Evolutionary conservation across 2,888 invertebrate species (phyloP), one percentile per base, ranked within the genome.

Genomic region (Agrochola lota): DNA sequence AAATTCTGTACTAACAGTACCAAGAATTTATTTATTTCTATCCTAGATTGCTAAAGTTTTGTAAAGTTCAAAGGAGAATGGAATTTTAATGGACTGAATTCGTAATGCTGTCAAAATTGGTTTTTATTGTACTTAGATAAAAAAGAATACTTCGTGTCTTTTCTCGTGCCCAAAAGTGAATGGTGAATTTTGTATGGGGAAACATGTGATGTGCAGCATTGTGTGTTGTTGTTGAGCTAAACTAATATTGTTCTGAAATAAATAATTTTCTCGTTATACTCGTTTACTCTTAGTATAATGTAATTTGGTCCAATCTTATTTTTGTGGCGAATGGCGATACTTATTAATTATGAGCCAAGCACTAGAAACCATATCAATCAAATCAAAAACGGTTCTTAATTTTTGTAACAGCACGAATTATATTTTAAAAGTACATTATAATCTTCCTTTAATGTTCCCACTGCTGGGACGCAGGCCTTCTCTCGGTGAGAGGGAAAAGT

Each of bases 31-130:
- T 66, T 71, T 23, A 60, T 78, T 35, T 35, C 12, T 59, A 12
- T 9, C 9, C 15, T 40, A 71, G 15, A 71, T 73, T 20, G 52
- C 43, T 30, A 71, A 80, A 85, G 15, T 80, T 80, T 55, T 46
- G 35, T n/a, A 70, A n/a, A n/a, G 40, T 78, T 60, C 12, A n/a
- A 17, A n/a, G 30, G n/a, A 43, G n/a, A 63, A 55, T 40, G 26
- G 35, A 67, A 35, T 67, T 67, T 83, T 59, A 43, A 26, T 59
- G n/a, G 17, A 55, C 57, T n/a, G 66, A 67, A 60, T 63, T 57
- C 23, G 15, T 62, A 63, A 7, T 26, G 35, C 59, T 23, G 63
- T 35, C 43, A 59, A n/a, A 68, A 46, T 59, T 81, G 43, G 63
- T 64, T 80, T 80, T 68, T 49, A 43, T 43, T 46, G 57, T 64